Percentiles rank a stretch among this genome's conserved stretches.
Conservation (phyloP, 2,113 vertebrate genomes). For the Pristiophorus japonicus region DNA sequence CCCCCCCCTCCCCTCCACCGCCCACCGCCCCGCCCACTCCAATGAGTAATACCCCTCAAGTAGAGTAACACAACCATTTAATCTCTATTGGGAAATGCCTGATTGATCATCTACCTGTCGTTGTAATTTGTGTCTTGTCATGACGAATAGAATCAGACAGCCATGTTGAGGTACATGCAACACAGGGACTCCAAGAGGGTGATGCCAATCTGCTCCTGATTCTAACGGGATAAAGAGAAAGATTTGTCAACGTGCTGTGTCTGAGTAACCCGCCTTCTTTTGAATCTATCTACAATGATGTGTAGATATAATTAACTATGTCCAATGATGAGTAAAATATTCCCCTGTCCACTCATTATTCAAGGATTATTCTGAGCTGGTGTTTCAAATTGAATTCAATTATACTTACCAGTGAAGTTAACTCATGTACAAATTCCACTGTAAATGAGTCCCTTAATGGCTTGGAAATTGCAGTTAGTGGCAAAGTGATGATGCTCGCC, state of each 20-base stretch:
- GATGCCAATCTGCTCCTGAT: neutral
- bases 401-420: neutral
- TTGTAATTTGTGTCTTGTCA: neutral
- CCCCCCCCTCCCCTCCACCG: too few species aligned
- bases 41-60: neutral
- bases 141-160: neutral
- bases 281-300: neutral
- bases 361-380: neutral
- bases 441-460: neutral
- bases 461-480: too few species aligned
- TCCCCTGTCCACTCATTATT: constrained; percentile 10
- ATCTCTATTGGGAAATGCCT: neutral
- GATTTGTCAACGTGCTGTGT: neutral
- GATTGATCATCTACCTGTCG: neutral
- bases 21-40: too few species aligned
- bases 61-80: neutral
- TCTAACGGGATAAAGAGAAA: neutral
- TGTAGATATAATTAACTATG: neutral
- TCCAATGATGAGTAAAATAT: neutral
- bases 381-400: constrained; percentile 12
- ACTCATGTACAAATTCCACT: neutral
- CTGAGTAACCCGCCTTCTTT: neutral
- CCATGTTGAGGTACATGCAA: neutral
- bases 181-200: neutral
- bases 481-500: too few species aligned